Evolutionary conservation across 2,113 vertebrate genomes (phyloP), one percentile per base, ranked within the genome.

Genomic region (Cromileptes altivelis): DNA sequence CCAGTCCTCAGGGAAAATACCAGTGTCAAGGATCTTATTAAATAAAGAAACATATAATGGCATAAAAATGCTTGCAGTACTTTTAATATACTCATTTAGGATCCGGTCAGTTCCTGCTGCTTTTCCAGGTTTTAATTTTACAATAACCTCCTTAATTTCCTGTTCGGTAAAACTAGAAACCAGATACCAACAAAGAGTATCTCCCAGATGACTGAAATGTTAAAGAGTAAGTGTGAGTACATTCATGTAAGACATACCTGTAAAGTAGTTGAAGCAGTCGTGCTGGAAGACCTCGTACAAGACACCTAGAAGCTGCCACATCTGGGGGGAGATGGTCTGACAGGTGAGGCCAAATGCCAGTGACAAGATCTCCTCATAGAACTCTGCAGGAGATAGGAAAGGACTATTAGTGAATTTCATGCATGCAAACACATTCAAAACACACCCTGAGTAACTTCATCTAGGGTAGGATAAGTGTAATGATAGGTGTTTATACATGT

Each of bases 341-440:
- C 97, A 99, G 2, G 98, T 99, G 90, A 99, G 95, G 75, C 97
- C 98, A 69, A 98, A 99, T 0, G 98, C 97, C 94, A 99, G 92
- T 0, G 97, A 99, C 15, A 99, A 95, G 88, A 99, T 98, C 95
- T 99, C 98, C 95, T 99, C 98, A 4, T 99, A 99, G 91, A 99
- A 99, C 89, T 99, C 98, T 99, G 94, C n/a, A 49, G 17, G 60
- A 12, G 70, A 75, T 1, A 27, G 30, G 11, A 74, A 30, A 42
- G 23, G 8, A 53, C 11, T 2, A 27, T 40, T 47, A 11, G 55
- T 70, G 2, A n/a, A 21, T 55, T 23, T 55, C 25, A n/a, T 1
- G 3, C 30, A 17, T 4, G 8, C 25, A 49, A 61, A n/a, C 49
- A 62, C n/a, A 30, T 27, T 60, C n/a, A 68, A 23, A 71, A 58